These are phyloP conservation scores for Callionymus lyra DNA, from an alignment of 2,113 vertebrate genomes.

Conservation along the genomic window DNA sequence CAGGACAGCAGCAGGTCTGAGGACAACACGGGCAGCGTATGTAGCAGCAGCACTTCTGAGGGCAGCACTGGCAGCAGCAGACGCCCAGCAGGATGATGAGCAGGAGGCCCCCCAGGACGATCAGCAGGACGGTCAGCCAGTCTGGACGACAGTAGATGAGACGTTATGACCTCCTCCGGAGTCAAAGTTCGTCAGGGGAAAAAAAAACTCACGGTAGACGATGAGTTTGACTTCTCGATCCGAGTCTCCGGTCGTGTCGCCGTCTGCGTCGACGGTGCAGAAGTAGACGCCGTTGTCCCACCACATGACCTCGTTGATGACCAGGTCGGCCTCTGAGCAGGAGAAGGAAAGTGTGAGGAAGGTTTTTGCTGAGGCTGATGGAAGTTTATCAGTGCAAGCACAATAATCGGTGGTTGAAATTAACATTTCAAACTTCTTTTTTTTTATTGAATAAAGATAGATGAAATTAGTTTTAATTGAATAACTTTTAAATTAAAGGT, in stretches of 20 bases:
- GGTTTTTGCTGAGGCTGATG: too few species aligned
- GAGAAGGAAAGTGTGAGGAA: slow-evolving; percentile 1
- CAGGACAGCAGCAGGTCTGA: slow-evolving; percentile 85
- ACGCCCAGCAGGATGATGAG: slow-evolving; percentile 76
- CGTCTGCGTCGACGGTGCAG: slow-evolving; percentile 80
- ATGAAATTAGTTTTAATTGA: too few species aligned
- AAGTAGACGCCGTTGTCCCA: slow-evolving; percentile 94
- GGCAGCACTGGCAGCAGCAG: slow-evolving; percentile 98
- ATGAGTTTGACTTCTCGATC: slow-evolving; percentile 86
- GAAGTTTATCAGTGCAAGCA: too few species aligned
- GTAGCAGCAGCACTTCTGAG: slow-evolving; percentile 92
- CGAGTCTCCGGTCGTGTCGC: slow-evolving; percentile 82
- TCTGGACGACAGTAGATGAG: slow-evolving; percentile 68
- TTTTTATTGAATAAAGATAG: too few species aligned
- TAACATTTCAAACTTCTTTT: too few species aligned
- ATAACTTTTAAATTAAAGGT: too few species aligned
- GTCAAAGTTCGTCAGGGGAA: neutral
- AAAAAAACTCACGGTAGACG: slow-evolving; percentile 77
- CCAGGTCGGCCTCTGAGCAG: slow-evolving; percentile 80
- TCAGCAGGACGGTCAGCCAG: slow-evolving; percentile 89
- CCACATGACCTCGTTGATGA: slow-evolving; percentile 95
- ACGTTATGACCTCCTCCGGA: neutral
- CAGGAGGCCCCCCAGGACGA: slow-evolving; percentile 75
- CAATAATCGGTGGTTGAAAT: too few species aligned
- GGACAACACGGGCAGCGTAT: slow-evolving; percentile 91